Base-by-base conservation (phyloP, 2,888 invertebrate species). In the Parthenolecanium corni region DNA sequence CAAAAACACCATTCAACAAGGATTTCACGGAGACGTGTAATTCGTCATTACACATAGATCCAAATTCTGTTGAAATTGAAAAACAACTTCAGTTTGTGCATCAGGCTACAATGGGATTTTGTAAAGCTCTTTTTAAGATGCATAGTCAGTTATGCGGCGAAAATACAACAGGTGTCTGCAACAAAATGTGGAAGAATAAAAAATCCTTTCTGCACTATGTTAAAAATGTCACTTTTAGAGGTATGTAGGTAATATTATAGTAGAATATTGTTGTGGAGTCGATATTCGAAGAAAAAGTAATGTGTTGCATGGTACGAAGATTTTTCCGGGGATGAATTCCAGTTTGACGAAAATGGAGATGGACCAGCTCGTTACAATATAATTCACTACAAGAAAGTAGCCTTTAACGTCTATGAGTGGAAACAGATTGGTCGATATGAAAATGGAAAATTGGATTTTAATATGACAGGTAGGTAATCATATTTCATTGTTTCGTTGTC, bases 361-460 rank as follows among this genome's bases (percentile, higher is more conserved):
- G 94, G 94, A 0, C 94, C 94, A 0, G 91, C 94, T 0, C 80
- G 94, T 46, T 96, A 96, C 78, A 89, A 93, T 73, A 94, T 96
- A 68, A 85, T 95, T 65, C 94, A 95, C 75, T 96, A 94, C 78
- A 90, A 92, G 73, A 90, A 90, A 72, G 78, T 82, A 9, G 75
- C 81, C 1, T 78, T 78, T 0, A 87, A 85, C 0, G 79, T 80
- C 66, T 91, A 86, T 75, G 80, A 83, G 66, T 93, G 93, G 92
- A 80, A 90, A 38, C 81, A 85, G 66, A 90, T 93, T 0, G 93
- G 93, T 0, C 84, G 88, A 72, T 93, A 92, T 72, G 76, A 86
- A 67, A 86, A 90, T 70, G 91, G 89, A 20, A 83, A 83, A 69
- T 78, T 93, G 12, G 77, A 82, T 53, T 76, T 92, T n/a, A 81